A percentile compares a stretch with the other conserved stretches of the same genome.
phyloP scores from a whole-genome alignment of 2,797 vertebrate species.

The Spinus pinus region DNA sequence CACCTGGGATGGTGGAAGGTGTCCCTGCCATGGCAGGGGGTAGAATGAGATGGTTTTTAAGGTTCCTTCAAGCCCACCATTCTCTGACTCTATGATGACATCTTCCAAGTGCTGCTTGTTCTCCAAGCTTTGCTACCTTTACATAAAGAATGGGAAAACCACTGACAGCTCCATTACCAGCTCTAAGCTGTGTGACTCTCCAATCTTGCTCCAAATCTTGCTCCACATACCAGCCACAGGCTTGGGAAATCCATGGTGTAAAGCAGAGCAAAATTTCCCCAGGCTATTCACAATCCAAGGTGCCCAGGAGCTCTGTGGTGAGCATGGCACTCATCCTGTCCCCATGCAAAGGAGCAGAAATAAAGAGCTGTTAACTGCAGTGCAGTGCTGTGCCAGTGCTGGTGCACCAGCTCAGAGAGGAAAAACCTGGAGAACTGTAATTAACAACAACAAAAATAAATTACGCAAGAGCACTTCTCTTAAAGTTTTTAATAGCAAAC shows the following conservation, averaged over 20 bases:
- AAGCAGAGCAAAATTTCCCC: background rate
- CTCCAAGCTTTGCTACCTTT: background rate
- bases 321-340: background rate
- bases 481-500: slow-evolving; percentile 25
- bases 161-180: background rate
- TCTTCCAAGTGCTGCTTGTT: background rate
- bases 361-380: background rate
- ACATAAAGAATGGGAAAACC: background rate
- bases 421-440: background rate
- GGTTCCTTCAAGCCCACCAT: background rate
- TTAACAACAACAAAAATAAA: slow-evolving; percentile 6
- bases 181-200: background rate
- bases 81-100: background rate
- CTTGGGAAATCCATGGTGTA: background rate
- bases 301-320: background rate
- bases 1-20: fast-evolving
- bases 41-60: background rate
- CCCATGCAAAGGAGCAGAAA: background rate
- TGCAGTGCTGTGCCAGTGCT: background rate
- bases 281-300: background rate
- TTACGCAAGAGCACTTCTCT: background rate
- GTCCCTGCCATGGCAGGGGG: background rate
- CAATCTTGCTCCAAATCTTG: background rate
- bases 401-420: background rate
- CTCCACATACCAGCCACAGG: background rate